These are phyloP conservation scores for Tenualosa ilisha DNA, from an alignment of 2,797 vertebrate species.

Conservation along the genomic window DNA sequence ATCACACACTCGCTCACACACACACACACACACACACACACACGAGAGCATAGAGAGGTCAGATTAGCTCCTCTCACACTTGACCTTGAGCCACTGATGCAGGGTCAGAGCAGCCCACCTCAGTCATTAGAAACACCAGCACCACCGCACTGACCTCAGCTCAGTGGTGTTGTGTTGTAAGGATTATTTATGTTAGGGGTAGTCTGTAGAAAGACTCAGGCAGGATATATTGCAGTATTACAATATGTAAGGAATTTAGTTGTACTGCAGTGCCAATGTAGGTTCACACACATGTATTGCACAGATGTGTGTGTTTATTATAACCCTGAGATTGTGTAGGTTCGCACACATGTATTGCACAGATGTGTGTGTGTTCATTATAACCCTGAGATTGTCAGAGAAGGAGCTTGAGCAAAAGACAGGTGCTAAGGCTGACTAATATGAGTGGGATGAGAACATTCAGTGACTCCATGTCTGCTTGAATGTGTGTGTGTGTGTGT, in stretches of 20 bases:
- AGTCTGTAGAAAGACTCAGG: neutral
- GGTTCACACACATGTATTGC: too few relatives aligned
- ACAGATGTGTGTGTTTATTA: too few relatives aligned
- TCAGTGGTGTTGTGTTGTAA: neutral
- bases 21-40: neutral
- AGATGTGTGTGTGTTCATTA: too few relatives aligned
- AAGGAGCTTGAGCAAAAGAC: neutral
- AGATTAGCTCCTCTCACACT: neutral
- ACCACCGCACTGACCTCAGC: neutral
- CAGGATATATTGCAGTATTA: neutral
- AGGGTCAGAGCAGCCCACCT: conserved; percentile 10
- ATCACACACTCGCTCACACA: too few relatives aligned
- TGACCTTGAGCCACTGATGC: neutral
- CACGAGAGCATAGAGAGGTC: neutral
- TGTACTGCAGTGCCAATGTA: neutral
- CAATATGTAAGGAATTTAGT: neutral
- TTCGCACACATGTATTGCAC: too few relatives aligned
- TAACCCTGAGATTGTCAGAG: too few relatives aligned
- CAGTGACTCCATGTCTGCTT: neutral
- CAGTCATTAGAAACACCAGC: neutral
- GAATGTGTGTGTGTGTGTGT: neutral
- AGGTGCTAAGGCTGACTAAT: neutral
- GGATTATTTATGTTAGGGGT: neutral
- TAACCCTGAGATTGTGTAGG: too few relatives aligned
- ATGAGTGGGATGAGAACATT: neutral